Evolutionary conservation across 2,888 invertebrate species (phyloP), one percentile per base, ranked within the genome.

Genomic region (Melieria picta): DNA sequence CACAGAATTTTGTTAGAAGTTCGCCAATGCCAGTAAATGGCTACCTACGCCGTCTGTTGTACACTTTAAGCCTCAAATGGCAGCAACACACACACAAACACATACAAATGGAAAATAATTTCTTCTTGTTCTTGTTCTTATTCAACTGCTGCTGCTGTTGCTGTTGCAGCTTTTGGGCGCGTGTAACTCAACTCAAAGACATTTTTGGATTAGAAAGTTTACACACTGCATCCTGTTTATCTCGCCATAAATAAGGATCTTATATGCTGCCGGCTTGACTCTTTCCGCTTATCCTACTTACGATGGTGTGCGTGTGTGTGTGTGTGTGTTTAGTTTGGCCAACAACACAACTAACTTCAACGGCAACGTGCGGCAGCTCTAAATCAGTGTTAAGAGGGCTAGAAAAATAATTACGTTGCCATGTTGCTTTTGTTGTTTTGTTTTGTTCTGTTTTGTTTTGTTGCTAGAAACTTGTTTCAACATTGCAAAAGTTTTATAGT

Each of bases 211-310:
- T 70, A 70, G 56, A 70, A 65, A 72, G 65, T 72, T 67, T 72
- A 65, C 65, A 30, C 30, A 65, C 57, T 72, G 69, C 69, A 65
- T 65, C 55, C 65, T 69, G 72, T 72, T 72, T 72, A 72, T 69
- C 65, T 65, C 50, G 50, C 69, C 65, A 72, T 72, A 72, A 72
- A 72, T 69, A 72, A 72, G 69, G 69, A 68, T 69, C 72, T 72
- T 48, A 1, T 47, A 42, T 61, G 45, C 45, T 30, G 30, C 30
- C 30, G 30, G 30, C 30, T 30, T 30, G 30, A 30, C 60, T 50
- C 9, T 11, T 50, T 10, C 50, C 11, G 11, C 50, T 50, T 10
- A 9, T 50, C 11, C 50, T 50, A 50, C 50, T 50, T 9, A 50
- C 9, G 10, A 0, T 10, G 42, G 7, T 52, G 4, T 52, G 6